Evolutionary conservation across 2,113 vertebrate species (phyloP).

Genomic region (Notechis scutatus): DNA sequence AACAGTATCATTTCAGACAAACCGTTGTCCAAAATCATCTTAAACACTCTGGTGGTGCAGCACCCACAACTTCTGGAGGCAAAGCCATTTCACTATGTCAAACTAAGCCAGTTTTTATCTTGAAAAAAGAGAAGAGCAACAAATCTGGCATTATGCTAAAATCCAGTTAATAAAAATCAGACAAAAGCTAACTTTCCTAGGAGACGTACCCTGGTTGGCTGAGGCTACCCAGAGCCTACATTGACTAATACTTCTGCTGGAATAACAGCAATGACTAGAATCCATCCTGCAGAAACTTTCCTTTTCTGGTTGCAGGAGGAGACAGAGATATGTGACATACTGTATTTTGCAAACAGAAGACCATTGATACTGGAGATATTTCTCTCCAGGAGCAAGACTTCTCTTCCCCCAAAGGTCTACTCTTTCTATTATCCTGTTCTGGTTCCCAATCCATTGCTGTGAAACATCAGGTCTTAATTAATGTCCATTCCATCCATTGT

Average conservation of each 20-base stretch:
- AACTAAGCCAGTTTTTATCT: background rate
- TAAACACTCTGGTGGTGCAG: background rate
- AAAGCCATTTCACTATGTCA: background rate
- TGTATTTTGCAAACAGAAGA: background rate
- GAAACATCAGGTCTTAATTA: background rate
- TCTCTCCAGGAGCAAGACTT: background rate
- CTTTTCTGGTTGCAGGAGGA: background rate
- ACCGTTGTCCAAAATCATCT: background rate
- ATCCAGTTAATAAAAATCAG: background rate
- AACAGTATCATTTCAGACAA: background rate
- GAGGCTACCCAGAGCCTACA: background rate
- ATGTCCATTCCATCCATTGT: background rate
- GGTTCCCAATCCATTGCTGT: background rate
- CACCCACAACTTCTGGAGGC: background rate
- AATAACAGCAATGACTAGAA: background rate
- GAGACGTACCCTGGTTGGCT: background rate
- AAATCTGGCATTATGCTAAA: background rate
- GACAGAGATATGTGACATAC: background rate
- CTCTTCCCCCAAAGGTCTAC: too few relatives aligned
- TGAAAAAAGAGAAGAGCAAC: background rate
- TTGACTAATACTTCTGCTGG: background rate
- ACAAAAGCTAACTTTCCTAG: background rate
- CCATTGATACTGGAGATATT: background rate
- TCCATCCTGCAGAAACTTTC: background rate
- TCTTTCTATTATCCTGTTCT: background rate